Conservation (phyloP, 1,140 invertebrate species). For the Calycopis cecrops region DNA sequence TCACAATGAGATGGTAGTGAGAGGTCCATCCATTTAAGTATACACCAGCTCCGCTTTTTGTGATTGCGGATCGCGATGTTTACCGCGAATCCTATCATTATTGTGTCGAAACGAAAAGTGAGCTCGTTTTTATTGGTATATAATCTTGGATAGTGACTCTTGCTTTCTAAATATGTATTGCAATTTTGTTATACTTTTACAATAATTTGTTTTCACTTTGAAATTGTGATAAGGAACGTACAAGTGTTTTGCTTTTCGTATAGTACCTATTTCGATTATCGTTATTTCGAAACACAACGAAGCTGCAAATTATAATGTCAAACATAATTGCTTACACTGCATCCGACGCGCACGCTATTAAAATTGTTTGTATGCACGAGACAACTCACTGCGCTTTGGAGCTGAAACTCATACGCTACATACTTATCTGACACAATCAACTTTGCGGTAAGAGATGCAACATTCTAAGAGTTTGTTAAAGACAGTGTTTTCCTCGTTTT, state of each 20-base stretch:
- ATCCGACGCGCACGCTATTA: too few relatives aligned
- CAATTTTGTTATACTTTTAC: neutral
- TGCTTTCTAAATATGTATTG: conserved; percentile 37
- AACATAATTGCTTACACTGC: too few relatives aligned
- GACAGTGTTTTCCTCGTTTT: too few relatives aligned
- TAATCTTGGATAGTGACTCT: conserved; percentile 38
- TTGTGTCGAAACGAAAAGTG: conserved; percentile 50
- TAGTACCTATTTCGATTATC: neutral
- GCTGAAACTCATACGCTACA: too few relatives aligned
- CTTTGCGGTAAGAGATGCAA: too few relatives aligned
- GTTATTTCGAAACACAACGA: too few relatives aligned
- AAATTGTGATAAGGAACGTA: neutral
- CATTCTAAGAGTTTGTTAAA: too few relatives aligned
- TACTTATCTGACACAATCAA: too few relatives aligned
- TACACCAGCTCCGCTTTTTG: conserved; percentile 44
- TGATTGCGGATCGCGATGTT: conserved; percentile 31
- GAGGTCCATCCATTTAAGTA: conserved; percentile 44
- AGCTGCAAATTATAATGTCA: too few relatives aligned
- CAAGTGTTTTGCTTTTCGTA: neutral
- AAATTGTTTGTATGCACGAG: too few relatives aligned
- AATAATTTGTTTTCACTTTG: conserved; percentile 1
- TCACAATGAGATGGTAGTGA: conserved; percentile 24
- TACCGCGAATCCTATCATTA: conserved; percentile 41
- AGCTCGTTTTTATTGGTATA: conserved; percentile 41
- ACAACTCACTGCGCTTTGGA: too few relatives aligned